Percentiles rank a stretch among this genome's conserved stretches.
phyloP scores from a whole-genome alignment of 1,140 invertebrate species.

The Aricia agestis region DNA sequence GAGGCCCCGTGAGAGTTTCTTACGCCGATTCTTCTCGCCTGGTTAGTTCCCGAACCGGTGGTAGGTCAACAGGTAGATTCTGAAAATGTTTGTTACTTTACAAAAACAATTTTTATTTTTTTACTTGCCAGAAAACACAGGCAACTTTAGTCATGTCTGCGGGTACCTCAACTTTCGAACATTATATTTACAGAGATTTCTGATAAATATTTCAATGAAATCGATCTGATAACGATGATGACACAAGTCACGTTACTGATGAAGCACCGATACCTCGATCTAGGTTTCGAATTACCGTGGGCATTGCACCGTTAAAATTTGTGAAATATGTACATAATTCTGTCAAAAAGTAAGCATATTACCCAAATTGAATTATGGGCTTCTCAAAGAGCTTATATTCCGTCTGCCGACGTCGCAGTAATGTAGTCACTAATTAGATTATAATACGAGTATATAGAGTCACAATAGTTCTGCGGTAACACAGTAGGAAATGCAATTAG shows the following conservation, averaged over 20 bases:
- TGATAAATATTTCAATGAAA: constrained; percentile 5
- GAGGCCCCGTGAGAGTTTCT: no score
- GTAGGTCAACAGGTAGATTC: no score
- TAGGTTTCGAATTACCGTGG: constrained; percentile 5
- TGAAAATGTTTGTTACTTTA: no score
- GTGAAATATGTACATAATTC: constrained; percentile 6
- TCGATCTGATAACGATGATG: constrained; percentile 5
- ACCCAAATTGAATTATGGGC: background rate
- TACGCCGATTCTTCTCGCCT: no score
- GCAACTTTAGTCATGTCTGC: no score
- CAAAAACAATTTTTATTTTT: no score
- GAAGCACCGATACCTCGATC: background rate
- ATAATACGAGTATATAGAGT: constrained; percentile 6
- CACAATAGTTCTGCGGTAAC: constrained; percentile 46
- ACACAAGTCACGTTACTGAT: constrained; percentile 10
- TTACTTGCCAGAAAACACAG: no score
- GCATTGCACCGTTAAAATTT: background rate
- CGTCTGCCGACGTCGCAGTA: background rate
- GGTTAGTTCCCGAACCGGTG: no score
- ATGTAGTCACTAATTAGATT: background rate
- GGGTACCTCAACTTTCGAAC: background rate
- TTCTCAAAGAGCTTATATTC: background rate
- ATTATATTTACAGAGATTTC: background rate
- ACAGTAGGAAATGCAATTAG: constrained; percentile 72
- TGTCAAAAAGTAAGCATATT: background rate